Base-by-base conservation (phyloP, 2,113 vertebrate species). In the Mustela lutreola region DNA sequence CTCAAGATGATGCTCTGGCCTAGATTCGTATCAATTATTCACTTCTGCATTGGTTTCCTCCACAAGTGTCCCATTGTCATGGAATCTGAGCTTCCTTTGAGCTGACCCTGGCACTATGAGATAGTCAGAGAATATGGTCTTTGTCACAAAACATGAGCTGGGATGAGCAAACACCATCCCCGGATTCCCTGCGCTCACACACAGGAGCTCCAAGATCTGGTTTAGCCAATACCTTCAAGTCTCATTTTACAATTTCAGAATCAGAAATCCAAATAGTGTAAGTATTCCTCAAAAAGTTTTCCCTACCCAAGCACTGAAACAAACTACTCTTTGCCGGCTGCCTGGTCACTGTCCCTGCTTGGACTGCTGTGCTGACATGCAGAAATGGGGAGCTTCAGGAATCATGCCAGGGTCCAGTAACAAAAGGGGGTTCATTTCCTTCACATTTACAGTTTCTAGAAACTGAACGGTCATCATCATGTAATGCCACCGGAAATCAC, bases 361-460 rank as follows among this genome's bases (percentile, higher is more conserved):
- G 50, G 24, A 45, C 31, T 7, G n/a, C 15, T 45, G 3, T 48
- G 60, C 67, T n/a, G 11, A 76, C 36, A 60, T 2, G 8, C 10
- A 71, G 36, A 58, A n/a, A 81, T 2, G 45, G 15, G 26, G 11
- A 79, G 31, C 4, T 50, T 42, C 16, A 73, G 73, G 65, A 84
- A 36, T 60, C 50, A 58, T 0, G 3, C 12, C 9, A 11, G 26
- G 4, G 11, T 28, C 73, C 24, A 65, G 7, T 0, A 85, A 89
- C 5, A 90, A 2, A 15, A 96, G 92, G 48, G 50, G 90, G 8
- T 26, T 95, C 75, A 11, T 58, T 96, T 96, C 50, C 79, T 91
- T 76, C 48, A 94, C 18, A 85, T n/a, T 82, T 78, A 26, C 22
- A 83, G 18, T 67, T 98, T 95, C 84, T 84, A 92, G 96, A 91